Conservation (phyloP, 2,113 vertebrate genomes). For the Plotosus lineatus region DNA sequence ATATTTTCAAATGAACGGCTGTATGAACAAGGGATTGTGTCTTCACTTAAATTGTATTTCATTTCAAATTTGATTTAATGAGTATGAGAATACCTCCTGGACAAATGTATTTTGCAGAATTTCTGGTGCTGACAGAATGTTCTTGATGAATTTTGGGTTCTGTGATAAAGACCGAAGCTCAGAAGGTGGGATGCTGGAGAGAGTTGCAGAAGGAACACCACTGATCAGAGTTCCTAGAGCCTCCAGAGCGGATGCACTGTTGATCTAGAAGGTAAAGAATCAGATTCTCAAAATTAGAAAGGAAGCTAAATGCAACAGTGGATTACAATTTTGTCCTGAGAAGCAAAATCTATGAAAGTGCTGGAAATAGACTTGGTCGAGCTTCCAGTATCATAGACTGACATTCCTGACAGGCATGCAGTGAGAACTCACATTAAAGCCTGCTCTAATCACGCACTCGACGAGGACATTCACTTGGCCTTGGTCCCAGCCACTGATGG, state of each 20-base stretch:
- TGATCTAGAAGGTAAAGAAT: conserved; percentile 60
- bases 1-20: too few species aligned
- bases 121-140: conserved; percentile 53
- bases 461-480: conserved; percentile 57
- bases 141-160: conserved; percentile 56
- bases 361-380: background rate
- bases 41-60: too few species aligned
- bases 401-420: background rate
- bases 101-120: conserved; percentile 57
- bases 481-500: conserved; percentile 56
- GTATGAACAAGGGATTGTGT: too few species aligned
- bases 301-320: too few species aligned
- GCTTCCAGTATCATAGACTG: background rate
- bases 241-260: conserved; percentile 40
- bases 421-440: conserved; percentile 51
- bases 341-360: too few species aligned
- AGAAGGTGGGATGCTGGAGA: conserved; percentile 46
- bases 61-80: background rate
- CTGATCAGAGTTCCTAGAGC: conserved; percentile 59
- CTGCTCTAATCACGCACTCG: conserved; percentile 44
- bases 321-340: too few species aligned
- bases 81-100: conserved; percentile 49
- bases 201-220: conserved; percentile 52
- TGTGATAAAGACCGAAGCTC: conserved; percentile 44
- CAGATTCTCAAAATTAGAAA: background rate